Base-by-base conservation (phyloP, 1,140 invertebrate species). In the Archegozetes longisetosus region DNA sequence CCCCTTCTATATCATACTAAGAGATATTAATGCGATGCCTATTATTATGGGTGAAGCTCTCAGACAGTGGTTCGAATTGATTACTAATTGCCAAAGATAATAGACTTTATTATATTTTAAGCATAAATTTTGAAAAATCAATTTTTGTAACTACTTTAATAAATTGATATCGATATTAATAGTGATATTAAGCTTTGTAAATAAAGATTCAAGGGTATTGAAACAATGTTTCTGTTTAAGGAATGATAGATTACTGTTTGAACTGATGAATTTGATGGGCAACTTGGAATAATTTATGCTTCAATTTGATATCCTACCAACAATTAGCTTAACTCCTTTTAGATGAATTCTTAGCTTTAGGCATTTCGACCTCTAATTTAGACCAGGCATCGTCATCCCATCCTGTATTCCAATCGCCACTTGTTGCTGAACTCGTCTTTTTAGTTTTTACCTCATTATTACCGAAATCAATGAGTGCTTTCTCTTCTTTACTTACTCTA, bases 31-130 rank as follows among this genome's bases (percentile, higher is more conserved):
- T 61, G 80, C 82, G 28, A 73, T 99, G 57, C 94, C 95, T 0
- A 75, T 78, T 52, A 86, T 95, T 3, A 74, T 99, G 4, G 89
- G 91, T 67, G 94, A 98, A 73, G 93, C 94, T 1, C 75, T 99
- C 47, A 75, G 93, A 62, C 94, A 98, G 71, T 99, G 95, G 95
- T 98, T 98, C 73, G 93, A 98, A 79, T 73, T 97, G 56, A 88
- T 93, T n/a, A 55, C 58, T 6, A 22, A 26, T 49, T 20, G 48
- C 4, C 14, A 25, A 12, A 22, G 17, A 46, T 60, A 60, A 48
- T 46, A n/a, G 4, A 52, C 27, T 52, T 52, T n/a, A 28, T 52
- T 52, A 25, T 6, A 14, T 14, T 47, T 47, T 47, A 47, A 47
- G 46, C 46, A 47, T n/a, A 47, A 14, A 47, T 47, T 47, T 47